Percentiles rank a stretch among this genome's conserved stretches.
Evolutionary conservation across 2,888 invertebrate species (phyloP).

Genomic region (Tillus elongatus): DNA sequence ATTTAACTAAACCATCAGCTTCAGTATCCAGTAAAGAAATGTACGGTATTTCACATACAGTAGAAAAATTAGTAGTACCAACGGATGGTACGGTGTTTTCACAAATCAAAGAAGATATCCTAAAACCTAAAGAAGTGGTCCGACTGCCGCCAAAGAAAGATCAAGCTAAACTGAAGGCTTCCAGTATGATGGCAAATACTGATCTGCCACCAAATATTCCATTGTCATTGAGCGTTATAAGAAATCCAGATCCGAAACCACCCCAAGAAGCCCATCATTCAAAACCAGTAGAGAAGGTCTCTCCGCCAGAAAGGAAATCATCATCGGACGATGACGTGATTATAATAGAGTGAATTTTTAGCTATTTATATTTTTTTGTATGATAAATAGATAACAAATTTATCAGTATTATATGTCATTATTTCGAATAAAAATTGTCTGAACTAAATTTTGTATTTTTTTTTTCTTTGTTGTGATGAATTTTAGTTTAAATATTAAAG

Average conservation of each 20-base stretch:
- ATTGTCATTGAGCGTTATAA: slow-evolving; percentile 27
- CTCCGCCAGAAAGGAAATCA: slow-evolving; percentile 19
- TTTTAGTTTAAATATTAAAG: too few species aligned
- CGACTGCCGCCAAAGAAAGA: slow-evolving; percentile 1
- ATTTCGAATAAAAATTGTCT: too few species aligned
- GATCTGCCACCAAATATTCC: slow-evolving; percentile 23
- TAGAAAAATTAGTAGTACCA: background rate
- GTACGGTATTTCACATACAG: too few species aligned
- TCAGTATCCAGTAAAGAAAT: too few species aligned
- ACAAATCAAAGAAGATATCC: background rate
- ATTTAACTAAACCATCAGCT: too few species aligned
- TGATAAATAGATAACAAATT: too few species aligned
- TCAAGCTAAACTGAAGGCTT: background rate
- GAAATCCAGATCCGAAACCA: slow-evolving; percentile 25
- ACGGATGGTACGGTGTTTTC: slow-evolving; percentile 1
- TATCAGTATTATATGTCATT: too few species aligned
- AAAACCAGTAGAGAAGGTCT: background rate
- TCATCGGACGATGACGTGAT: slow-evolving; percentile 33
- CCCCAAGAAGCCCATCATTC: slow-evolving; percentile 9
- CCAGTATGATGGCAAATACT: slow-evolving; percentile 10
- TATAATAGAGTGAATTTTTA: slow-evolving; percentile 11
- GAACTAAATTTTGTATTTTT: too few species aligned
- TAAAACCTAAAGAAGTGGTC: background rate
- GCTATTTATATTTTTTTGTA: too few species aligned
- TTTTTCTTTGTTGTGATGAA: too few species aligned